A percentile compares a stretch with the other conserved stretches of the same genome.
phyloP scores from a whole-genome alignment of 2,113 vertebrate species.

The Dicerorhinus sumatrensis region DNA sequence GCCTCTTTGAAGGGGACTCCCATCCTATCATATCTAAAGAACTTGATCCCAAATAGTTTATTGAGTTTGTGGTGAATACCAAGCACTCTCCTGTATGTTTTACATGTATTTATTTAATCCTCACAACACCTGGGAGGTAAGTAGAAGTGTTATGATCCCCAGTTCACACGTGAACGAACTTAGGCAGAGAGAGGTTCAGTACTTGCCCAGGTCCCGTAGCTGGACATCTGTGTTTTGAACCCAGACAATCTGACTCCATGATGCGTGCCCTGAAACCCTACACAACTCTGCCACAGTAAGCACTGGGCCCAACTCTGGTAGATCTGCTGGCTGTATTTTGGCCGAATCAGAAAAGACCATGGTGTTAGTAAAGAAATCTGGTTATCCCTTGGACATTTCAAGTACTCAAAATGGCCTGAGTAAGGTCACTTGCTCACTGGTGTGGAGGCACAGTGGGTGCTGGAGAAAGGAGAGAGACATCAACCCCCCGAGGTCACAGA shows the following conservation, averaged over 20 bases:
- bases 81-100: not conserved
- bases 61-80: not conserved
- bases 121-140: not conserved
- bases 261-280: accelerated
- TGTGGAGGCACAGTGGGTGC: not conserved
- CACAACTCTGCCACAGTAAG: not conserved
- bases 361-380: not conserved
- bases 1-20: not conserved
- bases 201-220: not conserved
- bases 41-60: not conserved
- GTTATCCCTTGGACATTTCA: not conserved
- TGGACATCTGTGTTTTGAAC: not conserved
- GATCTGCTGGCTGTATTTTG: not conserved
- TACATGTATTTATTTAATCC: not conserved
- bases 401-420: not conserved
- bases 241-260: not conserved
- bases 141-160: not conserved
- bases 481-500: not conserved
- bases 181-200: not conserved
- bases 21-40: not conserved
- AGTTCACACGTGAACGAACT: not conserved
- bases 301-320: accelerated
- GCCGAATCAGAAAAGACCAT: not conserved
- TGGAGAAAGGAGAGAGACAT: not conserved
- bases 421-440: not conserved